phyloP scores from a whole-genome alignment of 2,797 vertebrate genomes.

The Phrynocephalus forsythii region DNA sequence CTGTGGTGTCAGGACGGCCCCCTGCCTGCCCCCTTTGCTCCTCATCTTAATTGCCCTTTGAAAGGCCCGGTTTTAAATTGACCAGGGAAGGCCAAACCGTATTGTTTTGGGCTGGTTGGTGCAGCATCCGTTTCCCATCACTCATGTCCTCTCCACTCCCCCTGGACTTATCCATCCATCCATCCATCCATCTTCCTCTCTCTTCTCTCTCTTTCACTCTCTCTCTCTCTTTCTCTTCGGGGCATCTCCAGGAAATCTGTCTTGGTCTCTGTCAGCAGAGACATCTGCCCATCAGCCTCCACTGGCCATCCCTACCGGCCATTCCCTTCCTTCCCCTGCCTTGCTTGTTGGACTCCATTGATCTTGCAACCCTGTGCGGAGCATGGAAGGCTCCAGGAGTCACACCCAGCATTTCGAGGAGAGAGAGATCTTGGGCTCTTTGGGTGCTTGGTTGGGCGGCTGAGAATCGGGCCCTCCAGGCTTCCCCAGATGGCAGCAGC shows the following conservation, averaged over 20 bases:
- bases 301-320: background rate
- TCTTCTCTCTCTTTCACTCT: too few relatives aligned
- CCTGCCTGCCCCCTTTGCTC: background rate
- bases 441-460: too few relatives aligned
- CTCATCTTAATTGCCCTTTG: background rate
- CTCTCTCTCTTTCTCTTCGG: background rate
- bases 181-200: conserved; percentile 59
- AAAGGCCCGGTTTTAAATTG: too few relatives aligned
- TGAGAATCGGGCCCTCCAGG: too few relatives aligned
- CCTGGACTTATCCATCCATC: conserved; percentile 28
- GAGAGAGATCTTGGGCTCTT: too few relatives aligned
- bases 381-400: too few relatives aligned
- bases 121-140: background rate
- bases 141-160: conserved; percentile 31
- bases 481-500: too few relatives aligned
- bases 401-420: too few relatives aligned
- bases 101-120: background rate
- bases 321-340: too few relatives aligned
- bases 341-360: too few relatives aligned
- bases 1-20: background rate
- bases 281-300: background rate
- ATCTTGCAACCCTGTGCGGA: too few relatives aligned
- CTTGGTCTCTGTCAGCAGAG: conserved; percentile 5
- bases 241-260: background rate
- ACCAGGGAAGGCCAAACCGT: background rate